phyloP scores from a whole-genome alignment of 2,888 invertebrate genomes.

The Chouioia cunea region DNA sequence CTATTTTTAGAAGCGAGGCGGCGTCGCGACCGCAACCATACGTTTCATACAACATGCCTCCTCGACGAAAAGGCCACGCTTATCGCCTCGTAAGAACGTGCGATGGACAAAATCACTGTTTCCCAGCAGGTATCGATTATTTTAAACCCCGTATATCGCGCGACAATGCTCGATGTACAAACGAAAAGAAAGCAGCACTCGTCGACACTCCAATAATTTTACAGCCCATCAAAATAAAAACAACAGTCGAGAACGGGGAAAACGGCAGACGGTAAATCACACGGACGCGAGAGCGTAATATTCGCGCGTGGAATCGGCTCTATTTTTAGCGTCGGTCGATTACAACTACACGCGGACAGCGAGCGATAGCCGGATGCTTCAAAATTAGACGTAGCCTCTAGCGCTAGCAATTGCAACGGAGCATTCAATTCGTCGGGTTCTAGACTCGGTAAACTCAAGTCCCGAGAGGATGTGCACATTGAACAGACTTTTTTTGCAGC shows the following conservation, averaged over 20 bases:
- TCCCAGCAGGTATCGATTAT: too few relatives aligned
- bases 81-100: too few relatives aligned
- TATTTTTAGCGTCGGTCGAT: slow-evolving; percentile 29
- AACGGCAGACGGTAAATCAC: slow-evolving; percentile 8
- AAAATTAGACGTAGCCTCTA: slow-evolving; percentile 27
- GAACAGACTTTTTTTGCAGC: slow-evolving; percentile 18
- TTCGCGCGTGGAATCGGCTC: slow-evolving; percentile 6
- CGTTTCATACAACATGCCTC: not conserved
- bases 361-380: slow-evolving; percentile 4
- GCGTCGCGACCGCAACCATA: not conserved
- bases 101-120: too few relatives aligned
- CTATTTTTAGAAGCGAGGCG: slow-evolving; percentile 32
- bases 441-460: too few relatives aligned
- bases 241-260: not conserved
- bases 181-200: too few relatives aligned
- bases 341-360: slow-evolving; percentile 19
- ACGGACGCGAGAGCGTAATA: slow-evolving; percentile 1
- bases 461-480: slow-evolving; percentile 2
- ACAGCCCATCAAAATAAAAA: not conserved
- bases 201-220: not conserved
- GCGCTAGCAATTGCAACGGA: slow-evolving; percentile 7
- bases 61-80: not conserved
- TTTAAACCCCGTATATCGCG: too few relatives aligned
- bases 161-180: too few relatives aligned
- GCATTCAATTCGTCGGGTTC: not conserved